phyloP scores from a whole-genome alignment of 2,797 vertebrate genomes.

The Melanogrammus aeglefinus region DNA sequence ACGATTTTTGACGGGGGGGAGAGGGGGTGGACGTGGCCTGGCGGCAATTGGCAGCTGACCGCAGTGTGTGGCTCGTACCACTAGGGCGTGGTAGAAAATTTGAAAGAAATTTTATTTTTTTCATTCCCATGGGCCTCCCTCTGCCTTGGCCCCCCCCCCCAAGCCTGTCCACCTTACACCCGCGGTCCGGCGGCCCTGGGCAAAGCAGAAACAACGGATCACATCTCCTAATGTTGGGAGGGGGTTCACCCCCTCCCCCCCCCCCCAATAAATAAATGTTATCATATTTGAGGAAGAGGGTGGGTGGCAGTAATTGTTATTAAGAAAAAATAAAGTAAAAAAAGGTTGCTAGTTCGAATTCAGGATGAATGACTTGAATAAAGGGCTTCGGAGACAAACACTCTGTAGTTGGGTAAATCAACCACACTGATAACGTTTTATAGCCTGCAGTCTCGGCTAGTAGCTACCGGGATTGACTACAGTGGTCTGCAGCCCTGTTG shows the following conservation, averaged over 20 bases:
- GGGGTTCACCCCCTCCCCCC: background rate
- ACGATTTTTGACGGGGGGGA: too few relatives aligned
- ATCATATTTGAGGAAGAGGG: background rate
- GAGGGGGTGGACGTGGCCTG: too few relatives aligned
- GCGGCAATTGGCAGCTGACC: too few relatives aligned
- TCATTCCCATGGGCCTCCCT: too few relatives aligned
- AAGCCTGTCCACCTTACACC: too few relatives aligned
- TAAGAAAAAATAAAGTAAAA: background rate
- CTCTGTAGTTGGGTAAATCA: background rate
- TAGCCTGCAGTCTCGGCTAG: background rate
- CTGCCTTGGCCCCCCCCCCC: too few relatives aligned
- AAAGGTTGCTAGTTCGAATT: background rate
- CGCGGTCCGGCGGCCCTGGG: background rate
- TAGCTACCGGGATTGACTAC: background rate
- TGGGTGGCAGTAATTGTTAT: background rate
- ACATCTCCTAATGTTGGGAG: background rate
- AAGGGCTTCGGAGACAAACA: background rate
- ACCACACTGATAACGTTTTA: background rate
- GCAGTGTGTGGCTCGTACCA: too few relatives aligned
- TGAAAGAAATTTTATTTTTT: too few relatives aligned
- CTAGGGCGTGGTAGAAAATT: too few relatives aligned
- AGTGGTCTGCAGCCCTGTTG: background rate
- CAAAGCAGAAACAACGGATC: background rate
- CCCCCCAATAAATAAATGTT: background rate
- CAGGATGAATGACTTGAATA: background rate